Evolutionary conservation across 2,797 vertebrate species (phyloP), one percentile per base, ranked within the genome.

Genomic region (Coendou prehensilis): DNA sequence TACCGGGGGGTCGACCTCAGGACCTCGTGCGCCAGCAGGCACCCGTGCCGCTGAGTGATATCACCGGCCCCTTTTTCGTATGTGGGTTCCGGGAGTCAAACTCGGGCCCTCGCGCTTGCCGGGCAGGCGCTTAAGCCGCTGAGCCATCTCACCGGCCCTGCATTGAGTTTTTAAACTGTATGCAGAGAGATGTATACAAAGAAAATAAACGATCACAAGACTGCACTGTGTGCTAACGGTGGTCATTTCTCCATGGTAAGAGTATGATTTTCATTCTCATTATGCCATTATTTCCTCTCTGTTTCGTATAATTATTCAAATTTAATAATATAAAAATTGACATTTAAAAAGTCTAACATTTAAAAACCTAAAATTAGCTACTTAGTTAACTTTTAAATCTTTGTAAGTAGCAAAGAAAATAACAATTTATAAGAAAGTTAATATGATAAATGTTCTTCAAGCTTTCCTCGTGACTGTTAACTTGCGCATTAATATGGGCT

Each of bases 341-440:
- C 64, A 81, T 64, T 84, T 87, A 50, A 87, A 78, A 93, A 76
- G 61, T 28, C n/a, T 63, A 79, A 50, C 45, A 85, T 0, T 61
- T 23, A 14, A 33, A 73, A 14, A 78, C 26, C 57, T 33, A 17
- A 73, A 67, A 81, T 45, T 28, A 61, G 10, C 9, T 14, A 73
- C 47, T 78, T 73, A 9, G 76, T 56, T 63, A 33, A 76, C 22
- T 26, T 80, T 59, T 63, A 79, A 75, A 37, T 83, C 11, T 87
- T 47, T 73, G 61, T 78, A 91, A 63, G 22, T 56, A 91, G 61
- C n/a, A 75, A 90, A 92, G 45, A 85, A 97, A 91, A 92, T 4
- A 89, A 69, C 64, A n/a, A 93, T 23, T 64, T 81, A 76, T 71
- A 37, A 59, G 47, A 78, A 82, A 64, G 37, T 64, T 76, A 69